These are phyloP conservation scores for Takifugu bimaculatus DNA, from an alignment of 2,113 vertebrate genomes.

Conservation along the genomic window DNA sequence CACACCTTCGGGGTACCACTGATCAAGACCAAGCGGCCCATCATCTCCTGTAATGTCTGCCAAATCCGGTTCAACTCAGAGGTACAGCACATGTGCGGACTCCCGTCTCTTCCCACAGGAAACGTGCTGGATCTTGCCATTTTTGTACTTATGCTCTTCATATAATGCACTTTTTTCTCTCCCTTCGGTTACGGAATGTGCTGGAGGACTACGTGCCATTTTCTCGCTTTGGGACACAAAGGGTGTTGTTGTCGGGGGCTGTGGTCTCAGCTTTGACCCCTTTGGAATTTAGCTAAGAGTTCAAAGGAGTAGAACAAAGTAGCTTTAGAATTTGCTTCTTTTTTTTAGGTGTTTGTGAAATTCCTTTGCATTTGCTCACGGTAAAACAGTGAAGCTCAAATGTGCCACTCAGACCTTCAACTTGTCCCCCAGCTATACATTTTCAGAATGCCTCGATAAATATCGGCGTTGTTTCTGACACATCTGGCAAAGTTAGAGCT, in stretches of 20 bases:
- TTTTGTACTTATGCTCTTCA: no score
- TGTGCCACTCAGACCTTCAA: no score
- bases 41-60: slow-evolving; percentile 94
- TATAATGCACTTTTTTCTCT: neutral
- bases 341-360: slow-evolving; percentile 14
- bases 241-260: slow-evolving; percentile 38
- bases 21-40: slow-evolving; percentile 84
- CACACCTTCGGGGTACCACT: slow-evolving; percentile 87
- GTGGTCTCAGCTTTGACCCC: slow-evolving; percentile 33
- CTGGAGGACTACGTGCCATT: slow-evolving; percentile 16
- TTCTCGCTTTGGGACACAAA: slow-evolving; percentile 20
- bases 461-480: no score
- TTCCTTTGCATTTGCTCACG: neutral
- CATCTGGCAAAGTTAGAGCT: neutral
- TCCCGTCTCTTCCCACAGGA: neutral
- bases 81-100: slow-evolving; percentile 61
- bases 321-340: slow-evolving; percentile 1
- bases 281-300: slow-evolving; percentile 48
- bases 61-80: slow-evolving; percentile 96
- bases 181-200: slow-evolving; percentile 2
- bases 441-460: no score
- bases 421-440: no score
- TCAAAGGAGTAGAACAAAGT: neutral
- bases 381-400: no score
- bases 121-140: slow-evolving; percentile 1